A percentile compares a stretch with the other conserved stretches of the same genome.
Conservation (phyloP, 53 echinoderm and acorn worm genomes). For the Crossaster papposus region DNA sequence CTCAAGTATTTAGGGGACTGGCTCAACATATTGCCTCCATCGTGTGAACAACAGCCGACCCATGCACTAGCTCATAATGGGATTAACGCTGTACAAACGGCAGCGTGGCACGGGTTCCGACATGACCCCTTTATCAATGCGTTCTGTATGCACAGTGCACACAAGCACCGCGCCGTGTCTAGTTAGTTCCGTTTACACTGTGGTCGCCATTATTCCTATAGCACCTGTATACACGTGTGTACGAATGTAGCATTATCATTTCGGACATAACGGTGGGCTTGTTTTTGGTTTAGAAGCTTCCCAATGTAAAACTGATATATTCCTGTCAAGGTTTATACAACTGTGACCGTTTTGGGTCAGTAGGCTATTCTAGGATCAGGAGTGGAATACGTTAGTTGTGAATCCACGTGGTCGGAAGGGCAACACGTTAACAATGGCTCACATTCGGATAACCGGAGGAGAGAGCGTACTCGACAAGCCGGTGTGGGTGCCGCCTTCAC, state of each 20-base stretch:
- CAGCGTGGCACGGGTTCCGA: not conserved
- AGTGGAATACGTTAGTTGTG: not conserved
- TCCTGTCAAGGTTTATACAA: not conserved
- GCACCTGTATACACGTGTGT: not conserved
- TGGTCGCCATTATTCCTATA: not conserved
- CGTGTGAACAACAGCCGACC: constrained; percentile 1
- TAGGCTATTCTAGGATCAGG: too few species aligned
- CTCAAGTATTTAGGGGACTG: not conserved
- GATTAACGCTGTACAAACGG: not conserved
- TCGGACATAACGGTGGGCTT: not conserved
- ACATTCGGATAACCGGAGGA: not conserved
- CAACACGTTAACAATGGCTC: not conserved
- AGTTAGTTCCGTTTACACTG: constrained; percentile 6
- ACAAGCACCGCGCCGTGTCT: not conserved
- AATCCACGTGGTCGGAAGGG: not conserved
- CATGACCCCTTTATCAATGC: not conserved
- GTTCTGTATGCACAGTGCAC: not conserved
- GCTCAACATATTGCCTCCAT: not conserved
- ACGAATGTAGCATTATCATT: not conserved
- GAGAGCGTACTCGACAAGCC: not conserved
- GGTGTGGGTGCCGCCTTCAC: not conserved
- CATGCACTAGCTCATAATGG: not conserved
- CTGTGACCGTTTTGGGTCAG: too few species aligned
- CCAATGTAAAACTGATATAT: not conserved
- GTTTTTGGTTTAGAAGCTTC: not conserved